Conservation (phyloP, 1,140 invertebrate species). For the Agraylea sexmaculata region DNA sequence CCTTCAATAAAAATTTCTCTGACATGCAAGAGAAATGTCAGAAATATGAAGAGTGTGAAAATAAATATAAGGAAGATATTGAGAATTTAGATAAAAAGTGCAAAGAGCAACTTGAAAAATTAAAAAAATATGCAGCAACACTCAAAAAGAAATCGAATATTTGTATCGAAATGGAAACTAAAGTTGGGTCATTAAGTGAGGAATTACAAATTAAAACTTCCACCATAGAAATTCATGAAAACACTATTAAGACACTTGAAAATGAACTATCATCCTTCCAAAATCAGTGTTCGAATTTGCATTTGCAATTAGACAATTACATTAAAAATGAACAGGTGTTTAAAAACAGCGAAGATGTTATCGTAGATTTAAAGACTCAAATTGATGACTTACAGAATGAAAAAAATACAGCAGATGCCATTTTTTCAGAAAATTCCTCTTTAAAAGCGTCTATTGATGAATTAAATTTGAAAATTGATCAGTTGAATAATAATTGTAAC, state of each 20-base stretch:
- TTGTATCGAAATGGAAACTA: conserved; percentile 51
- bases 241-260: conserved; percentile 4
- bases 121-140: conserved; percentile 63
- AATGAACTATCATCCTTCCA: conserved; percentile 10
- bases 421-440: conserved; percentile 9
- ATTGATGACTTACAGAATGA: background rate
- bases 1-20: conserved; percentile 13
- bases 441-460: too few relatives aligned
- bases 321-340: background rate
- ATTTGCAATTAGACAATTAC: too few relatives aligned
- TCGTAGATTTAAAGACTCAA: background rate
- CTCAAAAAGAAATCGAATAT: conserved; percentile 57
- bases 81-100: conserved; percentile 10
- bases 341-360: background rate
- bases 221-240: conserved; percentile 5
- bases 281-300: too few relatives aligned
- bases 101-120: conserved; percentile 53
- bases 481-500: conserved; percentile 6
- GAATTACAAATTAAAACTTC: conserved; percentile 24
- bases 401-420: background rate
- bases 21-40: conserved; percentile 25
- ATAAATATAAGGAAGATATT: conserved; percentile 22
- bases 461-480: conserved; percentile 5
- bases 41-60: conserved; percentile 33
- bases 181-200: conserved; percentile 29